Evolutionary conservation across 2,797 vertebrate genomes (phyloP).

Genomic region (Lindbergichthys nudifrons): DNA sequence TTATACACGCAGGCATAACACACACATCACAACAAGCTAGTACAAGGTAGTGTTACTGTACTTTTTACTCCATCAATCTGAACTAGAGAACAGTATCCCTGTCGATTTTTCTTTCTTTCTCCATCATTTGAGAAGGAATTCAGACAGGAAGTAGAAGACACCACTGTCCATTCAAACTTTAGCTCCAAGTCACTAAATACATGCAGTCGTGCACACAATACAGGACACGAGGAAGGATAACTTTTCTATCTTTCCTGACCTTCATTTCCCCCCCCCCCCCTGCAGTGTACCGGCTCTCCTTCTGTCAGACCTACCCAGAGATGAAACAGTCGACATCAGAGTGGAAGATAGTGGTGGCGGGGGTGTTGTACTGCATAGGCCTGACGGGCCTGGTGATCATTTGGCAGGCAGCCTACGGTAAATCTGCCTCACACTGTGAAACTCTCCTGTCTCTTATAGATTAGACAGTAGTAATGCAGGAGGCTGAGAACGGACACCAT

Average conservation of each 20-base stretch:
- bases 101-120: too few relatives aligned
- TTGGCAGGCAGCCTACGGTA: constrained; percentile 88
- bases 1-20: neutral
- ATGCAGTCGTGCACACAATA: neutral
- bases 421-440: constrained; percentile 17
- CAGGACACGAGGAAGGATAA: neutral
- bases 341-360: constrained; percentile 88
- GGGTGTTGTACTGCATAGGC: constrained; percentile 85
- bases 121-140: neutral
- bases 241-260: neutral
- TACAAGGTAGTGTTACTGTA: neutral
- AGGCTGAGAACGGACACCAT: neutral
- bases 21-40: neutral
- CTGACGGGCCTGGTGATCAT: constrained; percentile 87
- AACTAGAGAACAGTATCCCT: too few relatives aligned
- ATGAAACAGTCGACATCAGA: constrained; percentile 82
- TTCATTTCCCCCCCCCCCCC: neutral
- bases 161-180: neutral
- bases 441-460: neutral
- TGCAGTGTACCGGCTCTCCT: constrained; percentile 88
- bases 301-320: constrained; percentile 85
- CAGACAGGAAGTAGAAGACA: neutral
- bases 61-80: too few relatives aligned
- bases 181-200: neutral
- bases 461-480: neutral